phyloP scores from a whole-genome alignment of 1,140 invertebrate genomes.

The Pseudobourletiella spinata region DNA sequence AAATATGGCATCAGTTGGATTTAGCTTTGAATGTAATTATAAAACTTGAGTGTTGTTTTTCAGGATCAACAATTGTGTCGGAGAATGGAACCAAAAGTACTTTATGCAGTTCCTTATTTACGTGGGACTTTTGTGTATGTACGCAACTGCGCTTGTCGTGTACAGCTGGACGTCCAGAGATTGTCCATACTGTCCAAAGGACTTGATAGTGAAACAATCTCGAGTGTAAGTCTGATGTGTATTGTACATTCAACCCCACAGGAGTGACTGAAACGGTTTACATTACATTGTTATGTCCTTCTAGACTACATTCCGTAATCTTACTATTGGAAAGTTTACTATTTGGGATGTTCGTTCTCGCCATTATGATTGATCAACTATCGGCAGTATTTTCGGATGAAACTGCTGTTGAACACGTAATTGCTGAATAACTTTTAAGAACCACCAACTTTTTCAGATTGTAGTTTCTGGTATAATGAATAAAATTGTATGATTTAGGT shows the following conservation, averaged over 20 bases:
- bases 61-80: conserved; percentile 88
- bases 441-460: not conserved
- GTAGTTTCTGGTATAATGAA: not conserved
- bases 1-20: not conserved
- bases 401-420: conserved; percentile 64
- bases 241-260: too few species aligned
- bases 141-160: conserved; percentile 61
- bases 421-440: not conserved
- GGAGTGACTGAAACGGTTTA: too few species aligned
- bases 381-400: conserved; percentile 73
- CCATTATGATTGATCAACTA: conserved; percentile 82
- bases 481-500: conserved; percentile 21
- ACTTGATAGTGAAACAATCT: conserved; percentile 59
- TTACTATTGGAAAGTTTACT: conserved; percentile 70
- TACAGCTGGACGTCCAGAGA: conserved; percentile 60
- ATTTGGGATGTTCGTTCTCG: conserved; percentile 82
- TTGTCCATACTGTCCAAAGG: conserved; percentile 57
- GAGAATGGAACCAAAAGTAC: conserved; percentile 87
- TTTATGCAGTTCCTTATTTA: conserved; percentile 87
- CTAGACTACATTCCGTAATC: conserved; percentile 73
- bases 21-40: too few species aligned
- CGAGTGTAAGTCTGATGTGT: conserved; percentile 70
- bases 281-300: too few species aligned
- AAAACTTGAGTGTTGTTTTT: too few species aligned
- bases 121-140: conserved; percentile 55